Conservation (phyloP, 2,888 invertebrate species). For the Pyrrhosoma nymphula region DNA sequence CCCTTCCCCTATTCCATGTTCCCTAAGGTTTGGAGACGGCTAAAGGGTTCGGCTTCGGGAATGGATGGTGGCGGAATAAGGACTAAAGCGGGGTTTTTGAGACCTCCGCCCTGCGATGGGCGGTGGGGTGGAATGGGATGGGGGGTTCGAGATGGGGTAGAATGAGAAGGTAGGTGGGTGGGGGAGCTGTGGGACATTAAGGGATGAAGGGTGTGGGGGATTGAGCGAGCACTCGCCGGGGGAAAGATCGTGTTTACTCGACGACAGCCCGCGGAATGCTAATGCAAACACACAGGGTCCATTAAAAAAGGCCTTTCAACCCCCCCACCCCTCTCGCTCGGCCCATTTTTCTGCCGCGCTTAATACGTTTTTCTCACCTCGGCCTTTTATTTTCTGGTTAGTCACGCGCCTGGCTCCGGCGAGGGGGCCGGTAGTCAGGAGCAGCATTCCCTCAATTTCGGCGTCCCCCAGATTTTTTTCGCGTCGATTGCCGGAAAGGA, state of each 20-base stretch:
- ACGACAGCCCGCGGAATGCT: conserved; percentile 66
- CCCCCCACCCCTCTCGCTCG: neutral
- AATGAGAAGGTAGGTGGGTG: conserved; percentile 5
- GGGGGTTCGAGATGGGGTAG: neutral
- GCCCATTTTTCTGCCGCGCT: conserved; percentile 63
- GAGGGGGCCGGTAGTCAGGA: neutral
- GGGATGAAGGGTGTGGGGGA: conserved; percentile 15
- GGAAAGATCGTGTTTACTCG: conserved; percentile 59
- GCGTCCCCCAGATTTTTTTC: neutral
- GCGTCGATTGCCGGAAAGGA: neutral
- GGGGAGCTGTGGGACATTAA: neutral
- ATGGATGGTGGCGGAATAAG: conserved; percentile 22
- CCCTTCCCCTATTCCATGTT: neutral
- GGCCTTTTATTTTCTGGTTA: neutral
- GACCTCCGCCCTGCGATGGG: neutral
- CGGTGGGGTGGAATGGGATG: neutral
- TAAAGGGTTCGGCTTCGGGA: conserved; percentile 16
- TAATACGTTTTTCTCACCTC: conserved; percentile 64
- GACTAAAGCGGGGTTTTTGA: conserved; percentile 12
- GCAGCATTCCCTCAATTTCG: neutral
- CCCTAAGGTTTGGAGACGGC: neutral
- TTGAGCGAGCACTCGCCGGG: neutral
- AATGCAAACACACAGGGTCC: conserved; percentile 66
- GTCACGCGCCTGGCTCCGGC: neutral
- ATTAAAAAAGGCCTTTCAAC: neutral